phyloP scores from a whole-genome alignment of 2,797 vertebrate species.

The Falco columbarius region DNA sequence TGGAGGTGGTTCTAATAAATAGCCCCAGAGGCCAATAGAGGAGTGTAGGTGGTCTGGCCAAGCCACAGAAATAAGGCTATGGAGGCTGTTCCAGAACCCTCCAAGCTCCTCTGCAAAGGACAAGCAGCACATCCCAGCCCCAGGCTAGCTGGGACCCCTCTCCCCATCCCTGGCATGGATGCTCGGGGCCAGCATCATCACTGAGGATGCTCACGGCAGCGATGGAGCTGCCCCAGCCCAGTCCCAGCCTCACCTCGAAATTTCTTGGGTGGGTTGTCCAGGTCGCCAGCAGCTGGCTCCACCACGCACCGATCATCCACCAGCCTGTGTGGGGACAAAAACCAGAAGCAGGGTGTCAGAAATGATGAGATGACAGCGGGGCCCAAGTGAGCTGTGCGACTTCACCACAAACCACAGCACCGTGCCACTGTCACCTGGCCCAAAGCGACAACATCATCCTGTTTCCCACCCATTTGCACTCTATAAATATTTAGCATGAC shows the following conservation, averaged over 20 bases:
- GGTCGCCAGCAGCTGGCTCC: slow-evolving; percentile 91
- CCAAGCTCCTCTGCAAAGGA: background rate
- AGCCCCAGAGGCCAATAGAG: background rate
- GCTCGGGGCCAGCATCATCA: background rate
- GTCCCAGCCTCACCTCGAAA: slow-evolving; percentile 86
- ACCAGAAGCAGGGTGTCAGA: background rate
- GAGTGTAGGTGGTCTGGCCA: background rate
- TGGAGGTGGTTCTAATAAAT: background rate
- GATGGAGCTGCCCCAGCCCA: background rate
- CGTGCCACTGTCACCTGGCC: background rate
- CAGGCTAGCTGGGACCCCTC: background rate
- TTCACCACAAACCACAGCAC: background rate
- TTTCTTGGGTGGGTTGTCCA: slow-evolving; percentile 97
- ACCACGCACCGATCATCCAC: slow-evolving; percentile 97
- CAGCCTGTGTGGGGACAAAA: slow-evolving; percentile 79
- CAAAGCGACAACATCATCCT: background rate
- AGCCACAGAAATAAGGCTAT: background rate
- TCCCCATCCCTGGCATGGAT: background rate
- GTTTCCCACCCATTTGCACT: background rate
- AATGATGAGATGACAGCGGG: rapidly evolving
- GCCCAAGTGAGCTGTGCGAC: rapidly evolving
- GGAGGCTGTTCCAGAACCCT: background rate
- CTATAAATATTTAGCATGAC: background rate
- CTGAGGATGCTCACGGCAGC: rapidly evolving
- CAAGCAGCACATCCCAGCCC: background rate